A percentile compares a stretch with the other conserved stretches of the same genome.
phyloP scores from a whole-genome alignment of 2,797 vertebrate species.

The Borostomias antarcticus region DNA sequence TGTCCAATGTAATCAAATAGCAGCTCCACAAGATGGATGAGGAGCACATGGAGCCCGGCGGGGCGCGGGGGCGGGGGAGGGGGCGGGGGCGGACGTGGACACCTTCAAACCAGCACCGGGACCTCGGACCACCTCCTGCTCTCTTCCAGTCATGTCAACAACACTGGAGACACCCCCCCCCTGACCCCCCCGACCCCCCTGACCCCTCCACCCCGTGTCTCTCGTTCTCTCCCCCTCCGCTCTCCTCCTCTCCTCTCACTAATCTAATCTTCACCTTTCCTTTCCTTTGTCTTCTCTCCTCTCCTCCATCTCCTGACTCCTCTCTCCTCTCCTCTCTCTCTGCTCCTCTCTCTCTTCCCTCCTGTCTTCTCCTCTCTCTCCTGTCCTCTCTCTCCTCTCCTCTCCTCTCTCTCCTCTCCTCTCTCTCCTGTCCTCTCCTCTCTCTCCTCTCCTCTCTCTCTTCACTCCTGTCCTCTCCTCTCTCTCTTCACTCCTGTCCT shows the following conservation, averaged over 20 bases:
- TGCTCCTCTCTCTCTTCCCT: slow-evolving; percentile 14
- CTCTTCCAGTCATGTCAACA: slow-evolving; percentile 53
- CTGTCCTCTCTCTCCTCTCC: background rate
- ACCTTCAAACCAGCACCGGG: slow-evolving; percentile 41
- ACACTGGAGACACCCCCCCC: slow-evolving; percentile 31
- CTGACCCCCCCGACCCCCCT: background rate
- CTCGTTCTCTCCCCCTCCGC: slow-evolving; percentile 11
- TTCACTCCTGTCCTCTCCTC: background rate
- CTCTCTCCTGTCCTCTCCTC: background rate
- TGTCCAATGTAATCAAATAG: slow-evolving; percentile 70
- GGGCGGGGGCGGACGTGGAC: slow-evolving; percentile 64
- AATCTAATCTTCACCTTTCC: background rate
- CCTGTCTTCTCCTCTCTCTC: slow-evolving; percentile 3
- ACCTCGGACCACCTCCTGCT: slow-evolving; percentile 39
- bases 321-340: slow-evolving; percentile 4
- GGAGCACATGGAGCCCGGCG: slow-evolving; percentile 44
- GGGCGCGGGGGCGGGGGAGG: slow-evolving; percentile 45
- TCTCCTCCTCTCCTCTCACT: too few species aligned
- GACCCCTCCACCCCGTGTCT: background rate
- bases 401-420: background rate
- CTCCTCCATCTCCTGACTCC: background rate
- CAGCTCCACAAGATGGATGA: slow-evolving; percentile 57
- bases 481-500: background rate
- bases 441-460: background rate
- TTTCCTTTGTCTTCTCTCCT: background rate